phyloP scores from a whole-genome alignment of 2,797 vertebrate genomes.

The Chiloscyllium punctatum region DNA sequence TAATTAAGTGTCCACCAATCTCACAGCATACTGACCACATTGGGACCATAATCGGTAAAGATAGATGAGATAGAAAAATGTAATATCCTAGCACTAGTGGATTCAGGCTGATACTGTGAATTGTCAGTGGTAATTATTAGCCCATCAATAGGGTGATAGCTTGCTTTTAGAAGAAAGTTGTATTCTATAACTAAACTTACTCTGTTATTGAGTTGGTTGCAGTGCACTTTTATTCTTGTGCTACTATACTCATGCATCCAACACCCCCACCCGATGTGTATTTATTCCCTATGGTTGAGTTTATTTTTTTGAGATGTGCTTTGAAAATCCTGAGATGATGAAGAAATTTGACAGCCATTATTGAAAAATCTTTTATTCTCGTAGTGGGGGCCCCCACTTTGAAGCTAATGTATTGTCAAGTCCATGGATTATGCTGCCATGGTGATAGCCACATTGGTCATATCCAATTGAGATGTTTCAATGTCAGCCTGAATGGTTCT shows the following conservation, averaged over 20 bases:
- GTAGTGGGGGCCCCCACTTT: neutral
- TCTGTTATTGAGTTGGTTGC: neutral
- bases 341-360: neutral
- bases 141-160: neutral
- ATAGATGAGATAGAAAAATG: conserved; percentile 80
- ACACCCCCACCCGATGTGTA: neutral
- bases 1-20: conserved; percentile 77
- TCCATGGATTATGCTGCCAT: neutral
- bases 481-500: conserved; percentile 42
- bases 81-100: conserved; percentile 82
- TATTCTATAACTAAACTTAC: neutral
- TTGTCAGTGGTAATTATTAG: conserved; percentile 85
- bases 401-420: neutral
- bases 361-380: neutral
- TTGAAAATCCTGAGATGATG: neutral
- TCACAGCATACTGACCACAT: conserved; percentile 61
- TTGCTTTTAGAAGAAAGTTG: neutral
- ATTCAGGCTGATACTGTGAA: conserved; percentile 77
- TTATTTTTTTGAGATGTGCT: neutral
- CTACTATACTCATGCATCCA: neutral
- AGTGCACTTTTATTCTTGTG: neutral
- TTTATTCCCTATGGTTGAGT: neutral
- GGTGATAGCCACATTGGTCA: conserved; percentile 37
- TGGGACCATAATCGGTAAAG: conserved; percentile 73
- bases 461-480: conserved; percentile 37